These are phyloP conservation scores for Phrynosoma blainvillii DNA, from an alignment of 2,113 vertebrate genomes.

Conservation along the genomic window DNA sequence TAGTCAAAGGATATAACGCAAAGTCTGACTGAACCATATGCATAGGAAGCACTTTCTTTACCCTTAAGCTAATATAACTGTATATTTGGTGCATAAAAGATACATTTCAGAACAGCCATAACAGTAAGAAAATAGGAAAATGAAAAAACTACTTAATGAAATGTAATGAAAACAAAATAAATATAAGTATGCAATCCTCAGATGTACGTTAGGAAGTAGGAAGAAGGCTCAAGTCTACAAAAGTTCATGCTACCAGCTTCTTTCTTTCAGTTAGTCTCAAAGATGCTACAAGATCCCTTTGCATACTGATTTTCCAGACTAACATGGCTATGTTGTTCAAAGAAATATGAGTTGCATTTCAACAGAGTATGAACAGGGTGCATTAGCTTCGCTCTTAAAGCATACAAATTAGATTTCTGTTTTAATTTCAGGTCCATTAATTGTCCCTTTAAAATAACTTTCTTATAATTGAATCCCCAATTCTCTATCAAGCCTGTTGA, in stretches of 20 bases:
- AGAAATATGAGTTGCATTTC: background rate
- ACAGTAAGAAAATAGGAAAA: background rate
- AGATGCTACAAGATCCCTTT: no score
- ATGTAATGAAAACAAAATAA: no score
- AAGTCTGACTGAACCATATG: no score
- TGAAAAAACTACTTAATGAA: background rate
- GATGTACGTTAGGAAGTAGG: no score
- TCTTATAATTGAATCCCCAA: background rate
- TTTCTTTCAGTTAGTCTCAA: no score
- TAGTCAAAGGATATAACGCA: no score
- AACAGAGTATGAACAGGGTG: background rate
- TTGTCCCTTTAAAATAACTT: background rate
- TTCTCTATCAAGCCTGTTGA: no score
- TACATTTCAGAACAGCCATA: background rate
- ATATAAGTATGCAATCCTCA: no score
- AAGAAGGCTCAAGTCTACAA: no score
- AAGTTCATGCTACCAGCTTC: no score
- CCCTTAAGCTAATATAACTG: background rate
- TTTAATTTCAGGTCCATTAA: background rate
- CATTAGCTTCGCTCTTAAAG: background rate
- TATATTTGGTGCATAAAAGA: background rate
- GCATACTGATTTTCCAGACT: no score
- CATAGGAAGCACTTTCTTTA: background rate
- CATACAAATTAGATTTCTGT: background rate
- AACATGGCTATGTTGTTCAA: background rate